These are phyloP conservation scores for Grantiella picta DNA, from an alignment of 2,113 vertebrate genomes.

Conservation along the genomic window DNA sequence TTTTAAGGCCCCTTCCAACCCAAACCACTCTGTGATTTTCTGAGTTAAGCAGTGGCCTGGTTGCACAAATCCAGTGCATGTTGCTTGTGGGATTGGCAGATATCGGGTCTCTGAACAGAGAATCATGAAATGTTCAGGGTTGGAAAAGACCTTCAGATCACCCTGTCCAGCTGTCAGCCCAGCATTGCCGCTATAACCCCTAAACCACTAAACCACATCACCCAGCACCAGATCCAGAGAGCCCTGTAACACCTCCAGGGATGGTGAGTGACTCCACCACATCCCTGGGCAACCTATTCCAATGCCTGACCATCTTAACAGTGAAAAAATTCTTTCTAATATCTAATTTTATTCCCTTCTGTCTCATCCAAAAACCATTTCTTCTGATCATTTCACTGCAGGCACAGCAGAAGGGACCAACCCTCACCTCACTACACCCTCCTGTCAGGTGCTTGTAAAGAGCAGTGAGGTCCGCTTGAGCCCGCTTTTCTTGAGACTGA, in stretches of 20 bases:
- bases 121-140: background rate
- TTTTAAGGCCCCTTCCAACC: background rate
- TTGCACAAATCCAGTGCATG: fast-evolving
- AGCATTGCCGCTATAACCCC: background rate
- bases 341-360: background rate
- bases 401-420: background rate
- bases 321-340: too few relatives aligned
- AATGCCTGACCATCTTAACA: background rate
- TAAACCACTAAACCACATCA: background rate
- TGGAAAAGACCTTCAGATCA: background rate
- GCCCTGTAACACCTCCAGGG: background rate
- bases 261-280: background rate
- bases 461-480: background rate
- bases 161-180: background rate
- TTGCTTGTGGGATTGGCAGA: background rate
- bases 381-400: background rate
- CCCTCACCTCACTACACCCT: background rate
- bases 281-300: background rate
- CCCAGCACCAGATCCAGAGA: fast-evolving
- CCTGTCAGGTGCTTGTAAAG: background rate
- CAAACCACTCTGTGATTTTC: background rate
- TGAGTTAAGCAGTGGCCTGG: background rate
- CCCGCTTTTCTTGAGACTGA: background rate
- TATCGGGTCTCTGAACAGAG: fast-evolving
- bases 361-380: background rate